Evolutionary conservation across 2,888 invertebrate species (phyloP).

Genomic region (Sphecodes monilicornis): DNA sequence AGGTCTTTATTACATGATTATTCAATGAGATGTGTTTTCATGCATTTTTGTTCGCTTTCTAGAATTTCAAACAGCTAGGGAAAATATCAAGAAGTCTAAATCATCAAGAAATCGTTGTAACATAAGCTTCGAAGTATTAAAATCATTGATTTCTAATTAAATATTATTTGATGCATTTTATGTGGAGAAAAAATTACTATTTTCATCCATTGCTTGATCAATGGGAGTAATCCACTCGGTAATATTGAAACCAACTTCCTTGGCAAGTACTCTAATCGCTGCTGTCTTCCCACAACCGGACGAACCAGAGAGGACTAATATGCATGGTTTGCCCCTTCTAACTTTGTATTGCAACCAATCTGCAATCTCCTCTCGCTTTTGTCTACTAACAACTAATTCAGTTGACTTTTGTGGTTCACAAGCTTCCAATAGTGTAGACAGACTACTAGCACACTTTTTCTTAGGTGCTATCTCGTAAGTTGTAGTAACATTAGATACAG

Average conservation of each 20-base stretch:
- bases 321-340: slow-evolving; percentile 68
- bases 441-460: slow-evolving; percentile 62
- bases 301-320: slow-evolving; percentile 91
- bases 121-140: background rate
- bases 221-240: slow-evolving; percentile 94
- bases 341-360: slow-evolving; percentile 76
- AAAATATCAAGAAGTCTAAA: too few relatives aligned
- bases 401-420: slow-evolving; percentile 76
- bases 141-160: slow-evolving; percentile 10
- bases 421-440: slow-evolving; percentile 73
- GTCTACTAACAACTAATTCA: slow-evolving; percentile 79
- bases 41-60: too few relatives aligned
- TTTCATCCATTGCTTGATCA: slow-evolving; percentile 88
- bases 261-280: slow-evolving; percentile 89
- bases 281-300: slow-evolving; percentile 94
- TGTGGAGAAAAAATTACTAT: slow-evolving; percentile 74
- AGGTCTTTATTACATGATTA: too few relatives aligned
- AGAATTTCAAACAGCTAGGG: too few relatives aligned
- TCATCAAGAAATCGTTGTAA: too few relatives aligned
- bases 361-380: slow-evolving; percentile 80
- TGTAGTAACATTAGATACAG: background rate
- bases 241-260: slow-evolving; percentile 87
- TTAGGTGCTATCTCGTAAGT: slow-evolving; percentile 30
- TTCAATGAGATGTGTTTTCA: too few relatives aligned
- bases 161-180: background rate